Evolutionary conservation across 2,888 invertebrate species (phyloP).

Genomic region (Polydrusus cervinus): DNA sequence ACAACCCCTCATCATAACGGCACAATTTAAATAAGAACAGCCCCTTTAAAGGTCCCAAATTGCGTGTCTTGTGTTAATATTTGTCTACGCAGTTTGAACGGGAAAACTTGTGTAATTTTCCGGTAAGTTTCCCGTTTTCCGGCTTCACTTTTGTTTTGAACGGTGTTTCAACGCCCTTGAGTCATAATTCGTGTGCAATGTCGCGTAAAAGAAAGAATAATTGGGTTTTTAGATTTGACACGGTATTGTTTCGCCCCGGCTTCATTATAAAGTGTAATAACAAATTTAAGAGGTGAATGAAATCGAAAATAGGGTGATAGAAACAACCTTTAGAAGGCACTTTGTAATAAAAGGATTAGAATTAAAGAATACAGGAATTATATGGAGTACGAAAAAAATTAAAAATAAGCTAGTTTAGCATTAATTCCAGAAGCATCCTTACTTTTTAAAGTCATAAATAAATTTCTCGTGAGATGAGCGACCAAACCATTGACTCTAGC

Average conservation of each 20-base stretch:
- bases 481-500: too few species aligned
- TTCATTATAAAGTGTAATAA: neutral
- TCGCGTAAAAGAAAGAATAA: slow-evolving; percentile 47
- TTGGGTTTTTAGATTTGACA: slow-evolving; percentile 30
- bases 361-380: too few species aligned
- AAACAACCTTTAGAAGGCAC: too few species aligned
- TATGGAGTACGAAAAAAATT: too few species aligned
- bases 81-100: slow-evolving; percentile 51
- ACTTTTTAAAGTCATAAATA: too few species aligned
- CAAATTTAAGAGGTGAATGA: neutral
- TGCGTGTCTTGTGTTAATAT: slow-evolving; percentile 55
- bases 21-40: slow-evolving; percentile 50
- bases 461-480: too few species aligned
- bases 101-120: slow-evolving; percentile 53
- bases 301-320: neutral
- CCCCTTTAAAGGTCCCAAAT: slow-evolving; percentile 49
- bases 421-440: too few species aligned
- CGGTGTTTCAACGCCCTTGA: slow-evolving; percentile 34
- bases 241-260: slow-evolving; percentile 5
- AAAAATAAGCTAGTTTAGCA: too few species aligned
- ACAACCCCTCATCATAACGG: slow-evolving; percentile 45
- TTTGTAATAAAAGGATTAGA: too few species aligned
- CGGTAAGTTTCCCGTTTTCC: slow-evolving; percentile 50
- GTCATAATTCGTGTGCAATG: slow-evolving; percentile 46
- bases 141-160: slow-evolving; percentile 45